These are phyloP conservation scores for Sus cebifrons DNA, from an alignment of 2,797 vertebrate species.

Conservation along the genomic window DNA sequence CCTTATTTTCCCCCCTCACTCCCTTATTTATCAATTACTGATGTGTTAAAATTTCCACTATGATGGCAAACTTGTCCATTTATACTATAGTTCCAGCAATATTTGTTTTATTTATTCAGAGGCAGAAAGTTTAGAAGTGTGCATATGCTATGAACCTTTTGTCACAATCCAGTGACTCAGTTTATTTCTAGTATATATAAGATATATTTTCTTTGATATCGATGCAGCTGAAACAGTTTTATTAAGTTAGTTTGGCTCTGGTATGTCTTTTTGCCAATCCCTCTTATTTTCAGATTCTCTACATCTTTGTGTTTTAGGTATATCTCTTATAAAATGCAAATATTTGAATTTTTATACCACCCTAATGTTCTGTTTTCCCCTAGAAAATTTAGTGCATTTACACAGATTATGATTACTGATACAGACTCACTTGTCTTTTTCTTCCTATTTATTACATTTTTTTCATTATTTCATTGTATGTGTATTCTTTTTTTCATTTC, in stretches of 20 bases:
- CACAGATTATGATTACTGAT: not conserved
- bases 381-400: slow-evolving; percentile 10
- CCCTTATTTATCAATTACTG: not conserved
- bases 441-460: not conserved
- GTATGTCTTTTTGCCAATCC: not conserved
- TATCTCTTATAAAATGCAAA: not conserved
- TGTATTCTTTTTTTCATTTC: not conserved
- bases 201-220: not conserved
- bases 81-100: not conserved
- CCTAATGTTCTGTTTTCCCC: not conserved
- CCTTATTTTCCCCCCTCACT: not conserved
- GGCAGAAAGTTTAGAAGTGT: not conserved
- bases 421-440: not conserved
- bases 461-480: not conserved
- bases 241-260: not conserved
- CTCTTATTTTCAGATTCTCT: slow-evolving; percentile 30
- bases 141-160: not conserved
- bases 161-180: not conserved
- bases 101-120: slow-evolving; percentile 21
- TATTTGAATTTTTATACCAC: not conserved
- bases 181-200: not conserved
- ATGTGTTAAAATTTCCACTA: not conserved
- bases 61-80: not conserved
- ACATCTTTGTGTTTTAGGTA: not conserved
- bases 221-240: not conserved